Conservation (phyloP, 2,888 invertebrate species). For the Cynaeus angustus region DNA sequence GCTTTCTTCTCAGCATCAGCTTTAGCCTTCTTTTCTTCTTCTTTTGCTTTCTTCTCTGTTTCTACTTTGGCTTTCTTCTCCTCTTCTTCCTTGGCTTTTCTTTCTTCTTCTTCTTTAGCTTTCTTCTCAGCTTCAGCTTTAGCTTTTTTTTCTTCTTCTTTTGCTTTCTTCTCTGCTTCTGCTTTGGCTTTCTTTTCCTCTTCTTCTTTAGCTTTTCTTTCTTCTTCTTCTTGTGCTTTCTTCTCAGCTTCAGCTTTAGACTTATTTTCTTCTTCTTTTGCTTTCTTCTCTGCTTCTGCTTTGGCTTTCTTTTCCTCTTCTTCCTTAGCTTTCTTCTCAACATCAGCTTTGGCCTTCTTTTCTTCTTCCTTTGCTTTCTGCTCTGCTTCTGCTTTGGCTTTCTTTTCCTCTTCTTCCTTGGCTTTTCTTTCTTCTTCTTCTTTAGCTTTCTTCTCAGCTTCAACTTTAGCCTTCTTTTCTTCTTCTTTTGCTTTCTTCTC, state of each 20-base stretch:
- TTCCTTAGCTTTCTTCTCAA: constrained; percentile 3
- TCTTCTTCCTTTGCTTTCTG: constrained; percentile 15
- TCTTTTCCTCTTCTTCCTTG: constrained; percentile 6
- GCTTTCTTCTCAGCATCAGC: constrained; percentile 54
- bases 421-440: constrained; percentile 9
- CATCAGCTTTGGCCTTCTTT: constrained; percentile 44
- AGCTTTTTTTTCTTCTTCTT: constrained; percentile 47
- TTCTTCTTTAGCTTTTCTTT: constrained; percentile 49
- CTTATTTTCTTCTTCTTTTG: constrained; percentile 36
- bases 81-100: constrained; percentile 46
- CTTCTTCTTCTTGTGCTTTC: constrained; percentile 46
- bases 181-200: constrained; percentile 52
- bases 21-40: constrained; percentile 54
- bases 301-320: constrained; percentile 43
- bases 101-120: constrained; percentile 50
- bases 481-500: constrained; percentile 13
- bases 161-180: constrained; percentile 47
- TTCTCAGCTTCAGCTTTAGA: constrained; percentile 40
- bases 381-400: constrained; percentile 29
- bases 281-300: constrained; percentile 33
- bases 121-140: constrained; percentile 48
- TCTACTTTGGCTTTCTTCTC: constrained; percentile 49
- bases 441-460: constrained; percentile 9
- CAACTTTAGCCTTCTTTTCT: constrained; percentile 13
- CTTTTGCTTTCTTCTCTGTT: constrained; percentile 53